Base-by-base conservation (phyloP, 2,888 invertebrate genomes). In the Tetropium fuscum region DNA sequence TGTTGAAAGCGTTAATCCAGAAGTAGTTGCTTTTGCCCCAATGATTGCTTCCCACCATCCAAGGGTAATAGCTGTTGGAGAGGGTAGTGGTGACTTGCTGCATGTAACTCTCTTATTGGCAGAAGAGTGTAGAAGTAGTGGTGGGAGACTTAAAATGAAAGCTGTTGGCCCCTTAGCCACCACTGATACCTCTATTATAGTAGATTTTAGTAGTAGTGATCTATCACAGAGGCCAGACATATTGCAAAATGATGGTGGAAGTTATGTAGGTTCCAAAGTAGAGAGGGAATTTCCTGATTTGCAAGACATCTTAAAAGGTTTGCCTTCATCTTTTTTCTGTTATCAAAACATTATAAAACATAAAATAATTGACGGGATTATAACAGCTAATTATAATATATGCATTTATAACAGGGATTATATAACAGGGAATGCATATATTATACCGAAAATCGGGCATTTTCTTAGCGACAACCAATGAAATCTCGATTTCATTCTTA, bases 41-140 rank as follows among this genome's bases (percentile, higher is more conserved):
- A 93, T 94, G 92, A 87, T 93, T 30, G 93, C 94, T 0, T 94
- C 94, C 0, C 90, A 90, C 72, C 94, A 95, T 82, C 97, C 97
- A 0, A 86, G 96, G 41, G 95, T 98, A 43, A 96, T 97, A 68
- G 97, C 97, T n/a, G 93, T 97, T 20, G 95, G 95, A 25, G 94
- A 95, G 83, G 95, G 95, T 80, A 89, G 90, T 71, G 97, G 97
- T 0, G 94, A 96, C 80, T 84, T 97, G 1, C 84, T 97, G 38
- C 90, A 94, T 65, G 92, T 94, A 2, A 92, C 92, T 0, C 83
- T 97, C 2, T 86, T 94, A 30, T 85, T 95, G 16, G 89, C 94
- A 0, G 94, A 94, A 76, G 89, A 90, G 69, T 97, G 97, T 75
- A 57, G 73, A 20, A 68, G 74, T 34, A 71, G 72, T 10, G 83